Evolutionary conservation across 2,888 invertebrate genomes (phyloP).

Genomic region (Synergus umbraculus): DNA sequence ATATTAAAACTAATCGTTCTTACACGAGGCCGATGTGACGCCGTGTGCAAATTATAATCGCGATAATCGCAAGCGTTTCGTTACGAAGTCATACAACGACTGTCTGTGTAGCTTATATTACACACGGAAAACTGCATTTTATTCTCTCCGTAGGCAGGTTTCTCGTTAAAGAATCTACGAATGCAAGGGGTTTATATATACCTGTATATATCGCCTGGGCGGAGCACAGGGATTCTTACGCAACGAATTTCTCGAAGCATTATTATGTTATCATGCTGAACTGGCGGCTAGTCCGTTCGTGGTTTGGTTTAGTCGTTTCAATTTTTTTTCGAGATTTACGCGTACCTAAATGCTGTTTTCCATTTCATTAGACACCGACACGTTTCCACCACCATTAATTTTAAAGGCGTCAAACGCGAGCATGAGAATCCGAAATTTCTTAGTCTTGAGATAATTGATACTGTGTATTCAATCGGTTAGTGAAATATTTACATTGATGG

Average conservation of each 20-base stretch:
- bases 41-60: slow-evolving; percentile 56
- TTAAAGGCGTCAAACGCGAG: neutral
- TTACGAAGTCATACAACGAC: slow-evolving; percentile 60
- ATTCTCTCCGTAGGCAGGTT: slow-evolving; percentile 46
- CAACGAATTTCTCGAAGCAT: slow-evolving; percentile 62
- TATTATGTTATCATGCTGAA: slow-evolving; percentile 60
- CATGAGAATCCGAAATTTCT: neutral
- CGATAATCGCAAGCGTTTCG: slow-evolving; percentile 56
- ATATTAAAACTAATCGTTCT: slow-evolving; percentile 52
- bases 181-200: slow-evolving; percentile 47
- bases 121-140: slow-evolving; percentile 52
- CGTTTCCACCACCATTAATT: slow-evolving; percentile 5
- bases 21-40: slow-evolving; percentile 47
- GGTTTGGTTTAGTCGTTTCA: slow-evolving; percentile 35
- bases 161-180: slow-evolving; percentile 44
- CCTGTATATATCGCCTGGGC: slow-evolving; percentile 43
- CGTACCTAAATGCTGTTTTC: slow-evolving; percentile 29
- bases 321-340: slow-evolving; percentile 38
- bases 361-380: slow-evolving; percentile 39
- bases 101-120: slow-evolving; percentile 43
- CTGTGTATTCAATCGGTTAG: too few species aligned
- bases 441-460: neutral
- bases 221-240: slow-evolving; percentile 51
- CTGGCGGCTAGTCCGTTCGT: slow-evolving; percentile 40
- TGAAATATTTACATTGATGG: too few species aligned